These are phyloP conservation scores for Dolichallabes microphthalmus DNA, from an alignment of 2,113 vertebrate genomes.

Conservation along the genomic window DNA sequence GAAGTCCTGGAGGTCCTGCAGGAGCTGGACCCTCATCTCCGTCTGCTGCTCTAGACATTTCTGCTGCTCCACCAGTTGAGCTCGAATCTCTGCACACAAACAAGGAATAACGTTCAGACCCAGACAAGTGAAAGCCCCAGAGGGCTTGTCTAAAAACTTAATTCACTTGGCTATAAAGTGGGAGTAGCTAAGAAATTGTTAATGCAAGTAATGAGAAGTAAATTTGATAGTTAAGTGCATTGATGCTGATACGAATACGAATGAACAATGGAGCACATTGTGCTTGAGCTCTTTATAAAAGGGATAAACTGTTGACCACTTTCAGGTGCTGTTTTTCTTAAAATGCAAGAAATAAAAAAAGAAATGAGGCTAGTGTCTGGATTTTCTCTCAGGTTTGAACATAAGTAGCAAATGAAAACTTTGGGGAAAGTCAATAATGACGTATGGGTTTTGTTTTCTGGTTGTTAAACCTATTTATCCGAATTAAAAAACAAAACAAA, in stretches of 20 bases:
- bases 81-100: slow-evolving; percentile 83
- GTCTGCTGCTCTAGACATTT: slow-evolving; percentile 98
- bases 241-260: neutral
- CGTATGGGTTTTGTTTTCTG: neutral
- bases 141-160: neutral
- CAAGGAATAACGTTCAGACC: slow-evolving; percentile 38
- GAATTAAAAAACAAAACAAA: too few relatives aligned
- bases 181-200: neutral
- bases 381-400: neutral
- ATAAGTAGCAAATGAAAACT: neutral
- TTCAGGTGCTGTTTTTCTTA: neutral
- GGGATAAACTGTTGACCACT: neutral
- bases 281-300: neutral
- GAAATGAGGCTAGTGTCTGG: neutral
- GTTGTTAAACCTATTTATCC: too few relatives aligned
- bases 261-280: neutral
- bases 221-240: neutral
- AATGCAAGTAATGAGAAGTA: neutral
- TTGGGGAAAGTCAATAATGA: neutral
- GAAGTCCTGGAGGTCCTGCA: slow-evolving; percentile 98
- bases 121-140: neutral
- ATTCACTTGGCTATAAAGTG: neutral
- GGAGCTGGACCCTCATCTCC: slow-evolving; percentile 94
- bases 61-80: slow-evolving; percentile 94
- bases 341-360: neutral